Conservation (phyloP, 2,888 invertebrate species). For the Leptogaster cylindrica region DNA sequence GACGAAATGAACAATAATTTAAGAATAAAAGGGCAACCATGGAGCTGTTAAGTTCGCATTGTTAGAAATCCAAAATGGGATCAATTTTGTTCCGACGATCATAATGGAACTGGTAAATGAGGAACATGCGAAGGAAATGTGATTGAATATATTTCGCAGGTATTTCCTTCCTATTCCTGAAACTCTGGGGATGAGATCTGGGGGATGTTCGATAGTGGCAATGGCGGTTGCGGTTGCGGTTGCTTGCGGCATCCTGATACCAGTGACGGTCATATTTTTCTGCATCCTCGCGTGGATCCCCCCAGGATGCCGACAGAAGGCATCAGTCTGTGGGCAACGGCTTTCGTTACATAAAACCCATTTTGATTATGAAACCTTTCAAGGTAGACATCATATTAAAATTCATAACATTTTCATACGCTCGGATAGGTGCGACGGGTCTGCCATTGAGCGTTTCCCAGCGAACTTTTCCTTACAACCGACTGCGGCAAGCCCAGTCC, state of each 20-base stretch:
- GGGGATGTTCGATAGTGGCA: no score
- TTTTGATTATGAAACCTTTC: slow-evolving; percentile 36
- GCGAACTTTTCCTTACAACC: background rate
- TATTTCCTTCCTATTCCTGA: no score
- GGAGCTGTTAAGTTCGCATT: slow-evolving; percentile 13
- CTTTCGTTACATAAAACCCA: slow-evolving; percentile 27
- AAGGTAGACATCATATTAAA: slow-evolving; percentile 39
- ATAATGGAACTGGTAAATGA: slow-evolving; percentile 19
- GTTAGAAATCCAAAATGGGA: no score
- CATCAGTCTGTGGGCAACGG: slow-evolving; percentile 3
- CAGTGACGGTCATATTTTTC: slow-evolving; percentile 9
- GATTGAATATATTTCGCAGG: background rate
- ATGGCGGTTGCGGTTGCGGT: no score
- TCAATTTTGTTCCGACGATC: no score
- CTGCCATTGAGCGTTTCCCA: slow-evolving; percentile 15
- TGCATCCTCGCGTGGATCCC: background rate
- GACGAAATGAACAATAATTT: slow-evolving; percentile 26
- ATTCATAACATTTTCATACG: slow-evolving; percentile 42
- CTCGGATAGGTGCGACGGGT: slow-evolving; percentile 39
- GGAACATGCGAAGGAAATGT: slow-evolving; percentile 10
- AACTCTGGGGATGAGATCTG: no score
- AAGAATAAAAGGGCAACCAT: slow-evolving; percentile 13
- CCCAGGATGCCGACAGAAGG: background rate
- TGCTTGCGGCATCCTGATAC: no score
- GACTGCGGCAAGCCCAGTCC: background rate